Base-by-base conservation (phyloP, 64 coral and sea anemone species). In the Platygyra sinensis region DNA sequence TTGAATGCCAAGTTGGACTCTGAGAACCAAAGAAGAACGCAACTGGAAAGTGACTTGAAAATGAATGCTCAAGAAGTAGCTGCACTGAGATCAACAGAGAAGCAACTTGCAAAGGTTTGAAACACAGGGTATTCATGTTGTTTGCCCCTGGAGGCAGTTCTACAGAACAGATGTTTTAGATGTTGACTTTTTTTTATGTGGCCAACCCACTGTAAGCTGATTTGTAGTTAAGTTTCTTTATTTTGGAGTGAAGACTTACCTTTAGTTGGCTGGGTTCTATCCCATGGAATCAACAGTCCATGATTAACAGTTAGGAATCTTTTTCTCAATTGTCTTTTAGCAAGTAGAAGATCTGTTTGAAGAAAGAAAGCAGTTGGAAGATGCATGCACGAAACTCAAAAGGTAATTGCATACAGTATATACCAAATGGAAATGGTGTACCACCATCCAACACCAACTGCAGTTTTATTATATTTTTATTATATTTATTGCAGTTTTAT, bases 331-430 rank as follows among this genome's bases (percentile, higher is more conserved):
- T 15, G 50, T 0, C 30, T 59, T 92, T 60, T 80, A 99, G 97
- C 94, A 96, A 91, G 65, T 99, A 10, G 93, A 90, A 67, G 94
- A 93, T 64, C 78, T 99, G 50, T 13, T 91, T 77, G 97, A 99
- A n/a, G 97, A 99, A 60, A 90, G 93, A 20, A 95, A 86, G 72
- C 91, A 88, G 22, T 77, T 99, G 72, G 97, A 99, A 32, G 97
- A 99, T 86, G 91, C 93, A 17, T 99, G 93, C 78, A 67, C 97
- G 3, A 99, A 91, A 81, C 81, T 99, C 19, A 99, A 96, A 74
- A 95, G 94, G 97, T 99, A 91, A 28, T 72, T 17, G n/a, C n/a
- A n/a, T n/a, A n/a, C n/a, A n/a, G 61, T 18, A 8, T 15, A 19
- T 50, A 71, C 62, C 62, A 65, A 65, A n/a, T 65, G 24, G 8